phyloP scores from a whole-genome alignment of 2,797 vertebrate species.

The Acanthornis magna region DNA sequence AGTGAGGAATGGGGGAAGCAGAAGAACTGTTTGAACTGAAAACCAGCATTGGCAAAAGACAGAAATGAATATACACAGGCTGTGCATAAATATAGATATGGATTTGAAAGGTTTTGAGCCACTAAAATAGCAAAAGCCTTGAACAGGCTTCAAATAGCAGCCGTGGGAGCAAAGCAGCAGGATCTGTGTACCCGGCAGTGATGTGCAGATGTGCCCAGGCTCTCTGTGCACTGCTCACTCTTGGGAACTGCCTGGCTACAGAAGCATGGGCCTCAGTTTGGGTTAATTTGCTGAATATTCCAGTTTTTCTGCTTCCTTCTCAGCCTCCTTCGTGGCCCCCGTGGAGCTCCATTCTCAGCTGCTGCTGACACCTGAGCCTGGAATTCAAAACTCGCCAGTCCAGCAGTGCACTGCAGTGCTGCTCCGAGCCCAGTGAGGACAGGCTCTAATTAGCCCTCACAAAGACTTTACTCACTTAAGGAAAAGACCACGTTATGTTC shows the following conservation, averaged over 20 bases:
- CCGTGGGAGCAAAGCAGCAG: conserved; percentile 41
- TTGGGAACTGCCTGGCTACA: conserved; percentile 6
- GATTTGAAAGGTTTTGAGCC: conserved; percentile 55
- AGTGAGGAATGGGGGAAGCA: conserved; percentile 43
- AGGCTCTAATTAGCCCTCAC: background rate
- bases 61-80: conserved; percentile 58
- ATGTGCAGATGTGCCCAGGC: conserved; percentile 34
- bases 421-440: background rate
- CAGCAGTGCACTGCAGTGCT: background rate
- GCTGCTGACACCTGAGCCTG: background rate
- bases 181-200: background rate
- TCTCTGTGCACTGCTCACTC: background rate
- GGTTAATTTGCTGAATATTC: background rate
- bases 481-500: background rate
- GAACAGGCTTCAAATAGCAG: conserved; percentile 53
- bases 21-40: conserved; percentile 56
- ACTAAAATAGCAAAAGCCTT: conserved; percentile 61
- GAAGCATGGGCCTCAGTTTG: background rate
- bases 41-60: conserved; percentile 50
- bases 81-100: conserved; percentile 62
- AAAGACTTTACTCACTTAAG: conserved; percentile 30
- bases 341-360: conserved; percentile 9
- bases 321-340: background rate
- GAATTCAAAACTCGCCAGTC: background rate
- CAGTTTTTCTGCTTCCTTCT: background rate